phyloP scores from a whole-genome alignment of 2,888 invertebrate genomes.

The Germaria angustata region DNA sequence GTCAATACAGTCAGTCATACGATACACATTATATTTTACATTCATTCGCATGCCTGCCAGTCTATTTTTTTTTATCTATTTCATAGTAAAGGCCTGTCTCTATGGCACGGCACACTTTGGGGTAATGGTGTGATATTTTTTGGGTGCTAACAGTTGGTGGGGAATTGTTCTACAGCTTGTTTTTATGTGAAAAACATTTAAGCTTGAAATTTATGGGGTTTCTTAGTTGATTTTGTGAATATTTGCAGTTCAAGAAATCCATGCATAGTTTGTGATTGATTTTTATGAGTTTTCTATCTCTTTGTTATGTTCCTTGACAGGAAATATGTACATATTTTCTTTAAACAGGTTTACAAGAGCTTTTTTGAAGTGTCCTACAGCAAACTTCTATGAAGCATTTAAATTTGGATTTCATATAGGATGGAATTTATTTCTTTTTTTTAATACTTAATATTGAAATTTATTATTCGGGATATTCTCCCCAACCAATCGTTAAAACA shows the following conservation, averaged over 20 bases:
- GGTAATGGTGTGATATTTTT: slow-evolving; percentile 37
- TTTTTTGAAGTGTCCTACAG: not conserved
- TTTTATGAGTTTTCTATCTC: slow-evolving; percentile 41
- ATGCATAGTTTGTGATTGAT: slow-evolving; percentile 52
- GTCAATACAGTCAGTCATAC: slow-evolving; percentile 39
- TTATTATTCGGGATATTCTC: too few species aligned
- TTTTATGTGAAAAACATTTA: slow-evolving; percentile 47
- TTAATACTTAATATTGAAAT: too few species aligned
- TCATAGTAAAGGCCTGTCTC: not conserved
- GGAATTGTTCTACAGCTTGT: not conserved
- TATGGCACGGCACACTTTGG: not conserved
- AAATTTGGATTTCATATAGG: too few species aligned
- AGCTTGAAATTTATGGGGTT: slow-evolving; percentile 53
- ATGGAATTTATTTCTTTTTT: too few species aligned
- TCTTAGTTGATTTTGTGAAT: not conserved
- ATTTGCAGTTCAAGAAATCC: not conserved
- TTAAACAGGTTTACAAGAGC: not conserved
- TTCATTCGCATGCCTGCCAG: slow-evolving; percentile 38
- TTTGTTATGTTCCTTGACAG: not conserved
- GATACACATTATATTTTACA: slow-evolving; percentile 19
- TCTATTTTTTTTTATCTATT: not conserved
- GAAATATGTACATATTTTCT: slow-evolving; percentile 47
- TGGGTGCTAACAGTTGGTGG: slow-evolving; percentile 57
- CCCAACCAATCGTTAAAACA: too few species aligned
- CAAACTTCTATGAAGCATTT: too few species aligned